Conservation (phyloP, 2,888 invertebrate species). For the Eupithecia tripunctaria region DNA sequence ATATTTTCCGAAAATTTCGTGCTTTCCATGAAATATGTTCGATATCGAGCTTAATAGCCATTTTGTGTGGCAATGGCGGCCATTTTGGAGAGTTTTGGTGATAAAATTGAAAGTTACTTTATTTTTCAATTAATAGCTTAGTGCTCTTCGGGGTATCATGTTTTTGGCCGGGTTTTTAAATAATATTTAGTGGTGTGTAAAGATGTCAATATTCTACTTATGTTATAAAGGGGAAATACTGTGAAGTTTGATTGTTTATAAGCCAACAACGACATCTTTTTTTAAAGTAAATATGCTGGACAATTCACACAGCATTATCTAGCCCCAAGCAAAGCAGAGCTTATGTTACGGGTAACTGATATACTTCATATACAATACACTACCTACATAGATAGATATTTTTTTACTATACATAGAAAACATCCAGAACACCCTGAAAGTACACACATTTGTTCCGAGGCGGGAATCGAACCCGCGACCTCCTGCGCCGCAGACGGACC, state of each 20-base stretch:
- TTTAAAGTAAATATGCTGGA: too few relatives aligned
- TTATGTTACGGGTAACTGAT: too few relatives aligned
- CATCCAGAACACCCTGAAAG: too few relatives aligned
- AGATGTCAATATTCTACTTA: background rate
- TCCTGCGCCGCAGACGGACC: too few relatives aligned
- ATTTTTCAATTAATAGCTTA: constrained; percentile 25
- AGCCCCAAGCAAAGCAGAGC: too few relatives aligned
- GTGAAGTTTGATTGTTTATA: background rate
- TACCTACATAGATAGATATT: too few relatives aligned
- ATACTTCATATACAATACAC: too few relatives aligned
- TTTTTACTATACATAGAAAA: too few relatives aligned
- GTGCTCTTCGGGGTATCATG: background rate
- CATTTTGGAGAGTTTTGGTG: constrained; percentile 27
- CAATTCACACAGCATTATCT: too few relatives aligned
- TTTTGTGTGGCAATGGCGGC: constrained; percentile 24
- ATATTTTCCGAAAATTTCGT: constrained; percentile 16
- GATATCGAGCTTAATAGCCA: constrained; percentile 29
- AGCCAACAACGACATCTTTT: background rate
- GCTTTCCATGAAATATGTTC: constrained; percentile 20
- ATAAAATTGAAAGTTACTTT: constrained; percentile 32
- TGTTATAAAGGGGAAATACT: background rate
- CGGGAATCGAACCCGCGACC: too few relatives aligned
- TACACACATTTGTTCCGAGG: too few relatives aligned
- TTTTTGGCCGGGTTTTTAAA: background rate
- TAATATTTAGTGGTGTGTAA: background rate